Conservation (phyloP, 2,797 vertebrate genomes). For the Thalassophryne amazonica region DNA sequence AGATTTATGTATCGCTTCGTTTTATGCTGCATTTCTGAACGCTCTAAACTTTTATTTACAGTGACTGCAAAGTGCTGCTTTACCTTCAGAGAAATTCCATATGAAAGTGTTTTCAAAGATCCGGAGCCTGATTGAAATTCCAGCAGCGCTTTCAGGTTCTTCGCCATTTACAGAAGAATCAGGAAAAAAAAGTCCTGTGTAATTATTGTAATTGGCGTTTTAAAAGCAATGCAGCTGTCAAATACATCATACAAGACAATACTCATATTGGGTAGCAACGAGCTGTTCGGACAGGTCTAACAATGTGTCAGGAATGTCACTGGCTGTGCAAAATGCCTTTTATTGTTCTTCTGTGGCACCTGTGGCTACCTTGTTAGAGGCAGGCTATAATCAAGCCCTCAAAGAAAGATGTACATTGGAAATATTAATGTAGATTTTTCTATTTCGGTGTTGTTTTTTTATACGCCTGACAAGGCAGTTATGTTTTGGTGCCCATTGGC, state of each 20-base stretch:
- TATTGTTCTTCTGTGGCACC: slow-evolving; percentile 52
- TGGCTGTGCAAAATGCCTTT: slow-evolving; percentile 42
- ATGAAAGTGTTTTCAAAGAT: slow-evolving; percentile 20
- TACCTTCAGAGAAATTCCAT: slow-evolving; percentile 31
- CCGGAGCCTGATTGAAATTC: slow-evolving; percentile 59
- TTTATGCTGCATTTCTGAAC: slow-evolving; percentile 35
- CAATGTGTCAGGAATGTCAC: slow-evolving; percentile 47
- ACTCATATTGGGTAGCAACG: slow-evolving; percentile 43
- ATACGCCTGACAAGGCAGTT: too few species aligned
- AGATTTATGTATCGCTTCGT: slow-evolving; percentile 47
- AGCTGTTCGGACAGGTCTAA: slow-evolving; percentile 38
- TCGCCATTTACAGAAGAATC: slow-evolving; percentile 46
- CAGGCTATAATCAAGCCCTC: slow-evolving; percentile 53
- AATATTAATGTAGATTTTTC: slow-evolving; percentile 33
- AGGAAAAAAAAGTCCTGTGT: slow-evolving; percentile 49
- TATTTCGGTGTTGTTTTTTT: slow-evolving; percentile 20
- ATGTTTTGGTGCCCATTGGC: too few species aligned
- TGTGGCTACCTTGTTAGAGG: slow-evolving; percentile 44
- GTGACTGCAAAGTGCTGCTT: slow-evolving; percentile 38
- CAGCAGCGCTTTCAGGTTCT: slow-evolving; percentile 41
- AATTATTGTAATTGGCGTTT: slow-evolving; percentile 66
- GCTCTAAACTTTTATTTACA: slow-evolving; percentile 31
- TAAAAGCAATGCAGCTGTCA: slow-evolving; percentile 67
- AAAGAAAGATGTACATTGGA: slow-evolving; percentile 32
- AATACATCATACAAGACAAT: slow-evolving; percentile 44